phyloP scores from a whole-genome alignment of 2,888 invertebrate genomes.

The Argyra leucocephala region DNA sequence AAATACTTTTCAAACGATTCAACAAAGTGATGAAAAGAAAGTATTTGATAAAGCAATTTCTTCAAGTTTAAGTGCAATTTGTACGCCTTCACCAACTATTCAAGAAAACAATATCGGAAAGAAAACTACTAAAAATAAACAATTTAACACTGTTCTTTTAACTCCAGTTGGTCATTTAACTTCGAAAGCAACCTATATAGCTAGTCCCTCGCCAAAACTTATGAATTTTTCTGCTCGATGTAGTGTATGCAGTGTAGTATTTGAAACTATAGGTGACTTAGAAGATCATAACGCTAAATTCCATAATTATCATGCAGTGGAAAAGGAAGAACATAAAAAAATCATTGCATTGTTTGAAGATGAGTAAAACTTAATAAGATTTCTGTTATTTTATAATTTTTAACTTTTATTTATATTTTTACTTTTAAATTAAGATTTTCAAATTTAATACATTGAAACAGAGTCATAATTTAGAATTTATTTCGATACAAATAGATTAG shows the following conservation, averaged over 20 bases:
- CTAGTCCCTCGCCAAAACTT: conserved; percentile 12
- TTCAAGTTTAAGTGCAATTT: not conserved
- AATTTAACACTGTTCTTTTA: not conserved
- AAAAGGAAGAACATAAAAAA: conserved; percentile 31
- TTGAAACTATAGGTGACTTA: conserved; percentile 34
- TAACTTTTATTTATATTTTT: too few species aligned
- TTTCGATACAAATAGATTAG: too few species aligned
- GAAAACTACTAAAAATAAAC: not conserved
- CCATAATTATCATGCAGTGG: conserved; percentile 29
- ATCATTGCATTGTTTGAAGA: conserved; percentile 41
- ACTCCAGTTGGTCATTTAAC: not conserved
- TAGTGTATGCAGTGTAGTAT: conserved; percentile 35
- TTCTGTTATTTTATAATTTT: too few species aligned
- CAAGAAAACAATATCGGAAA: not conserved
- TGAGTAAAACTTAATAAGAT: conserved; percentile 12
- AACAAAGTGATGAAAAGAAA: not conserved
- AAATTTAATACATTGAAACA: too few species aligned
- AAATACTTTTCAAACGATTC: not conserved
- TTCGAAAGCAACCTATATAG: not conserved
- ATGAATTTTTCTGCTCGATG: conserved; percentile 36
- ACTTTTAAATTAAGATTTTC: too few species aligned
- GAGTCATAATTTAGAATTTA: too few species aligned
- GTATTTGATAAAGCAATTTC: not conserved
- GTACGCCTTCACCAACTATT: not conserved
- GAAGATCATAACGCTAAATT: conserved; percentile 37